Percentiles rank a stretch among this genome's conserved stretches.
These are phyloP conservation scores for Celastrina argiolus DNA, from an alignment of 2,888 invertebrate species.

Conservation along the genomic window DNA sequence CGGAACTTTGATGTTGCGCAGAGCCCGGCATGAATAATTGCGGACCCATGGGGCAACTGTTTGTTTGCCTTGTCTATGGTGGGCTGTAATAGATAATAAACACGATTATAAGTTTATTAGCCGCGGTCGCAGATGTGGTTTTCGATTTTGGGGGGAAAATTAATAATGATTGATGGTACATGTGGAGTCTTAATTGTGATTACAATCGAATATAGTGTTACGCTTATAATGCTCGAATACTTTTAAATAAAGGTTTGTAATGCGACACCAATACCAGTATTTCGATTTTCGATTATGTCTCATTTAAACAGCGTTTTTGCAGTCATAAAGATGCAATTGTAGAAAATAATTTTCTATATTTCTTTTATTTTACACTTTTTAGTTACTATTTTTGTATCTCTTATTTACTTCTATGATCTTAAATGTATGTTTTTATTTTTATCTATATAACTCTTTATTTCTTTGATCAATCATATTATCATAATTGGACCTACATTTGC, in stretches of 20 bases:
- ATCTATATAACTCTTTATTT: too few species aligned
- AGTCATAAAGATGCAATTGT: too few species aligned
- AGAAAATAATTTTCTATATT: too few species aligned
- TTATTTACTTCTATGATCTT: too few species aligned
- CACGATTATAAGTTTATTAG: constrained; percentile 68
- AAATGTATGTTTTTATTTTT: too few species aligned
- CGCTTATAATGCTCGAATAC: constrained; percentile 5
- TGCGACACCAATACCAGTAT: neutral
- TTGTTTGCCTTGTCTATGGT: constrained; percentile 36
- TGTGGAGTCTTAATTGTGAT: constrained; percentile 19
- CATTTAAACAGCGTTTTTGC: too few species aligned
- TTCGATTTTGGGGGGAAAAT: constrained; percentile 28
- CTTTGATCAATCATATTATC: too few species aligned
- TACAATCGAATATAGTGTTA: constrained; percentile 16
- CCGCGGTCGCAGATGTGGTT: constrained; percentile 49
- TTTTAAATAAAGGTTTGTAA: neutral
- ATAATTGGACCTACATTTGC: too few species aligned
- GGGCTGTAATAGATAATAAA: constrained; percentile 57
- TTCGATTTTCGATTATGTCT: neutral
- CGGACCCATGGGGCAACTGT: constrained; percentile 43
- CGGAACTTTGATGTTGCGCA: constrained; percentile 52
- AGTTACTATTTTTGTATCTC: too few species aligned
- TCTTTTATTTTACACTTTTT: too few species aligned
- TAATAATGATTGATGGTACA: constrained; percentile 33
- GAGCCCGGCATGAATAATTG: constrained; percentile 47